phyloP scores from a whole-genome alignment of 2,888 invertebrate species.

The Apeira syringaria region DNA sequence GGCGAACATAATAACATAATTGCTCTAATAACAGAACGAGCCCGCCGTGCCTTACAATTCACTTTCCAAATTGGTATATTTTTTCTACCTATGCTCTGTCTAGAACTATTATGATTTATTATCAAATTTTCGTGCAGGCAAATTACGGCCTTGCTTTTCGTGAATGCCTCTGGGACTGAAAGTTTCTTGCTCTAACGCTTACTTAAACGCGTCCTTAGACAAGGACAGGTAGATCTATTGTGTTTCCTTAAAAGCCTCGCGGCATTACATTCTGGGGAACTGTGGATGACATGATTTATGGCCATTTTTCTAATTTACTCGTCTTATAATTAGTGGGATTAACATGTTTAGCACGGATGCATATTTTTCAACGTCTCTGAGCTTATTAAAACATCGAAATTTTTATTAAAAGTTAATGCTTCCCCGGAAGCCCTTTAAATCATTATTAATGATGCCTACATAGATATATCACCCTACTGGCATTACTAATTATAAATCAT shows the following conservation, averaged over 20 bases:
- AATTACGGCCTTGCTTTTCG: conserved; percentile 75
- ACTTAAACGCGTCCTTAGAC: conserved; percentile 43
- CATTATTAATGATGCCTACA: conserved; percentile 8
- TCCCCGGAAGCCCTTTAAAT: conserved; percentile 44
- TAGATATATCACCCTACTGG: not conserved
- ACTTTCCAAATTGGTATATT: conserved; percentile 83
- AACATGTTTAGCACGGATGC: conserved; percentile 63
- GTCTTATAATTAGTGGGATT: conserved; percentile 74
- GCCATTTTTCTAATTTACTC: conserved; percentile 72
- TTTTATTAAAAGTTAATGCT: conserved; percentile 50
- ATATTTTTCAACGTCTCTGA: conserved; percentile 62
- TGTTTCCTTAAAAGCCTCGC: conserved; percentile 68
- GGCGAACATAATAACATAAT: conserved; percentile 83
- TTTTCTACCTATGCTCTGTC: conserved; percentile 77
- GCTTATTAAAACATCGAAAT: conserved; percentile 53
- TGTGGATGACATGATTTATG: conserved; percentile 73
- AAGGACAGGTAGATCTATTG: conserved; percentile 62
- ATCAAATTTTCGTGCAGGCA: conserved; percentile 82
- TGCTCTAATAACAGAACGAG: conserved; percentile 79
- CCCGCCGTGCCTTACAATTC: conserved; percentile 77
- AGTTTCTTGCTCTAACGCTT: conserved; percentile 59
- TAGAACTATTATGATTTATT: conserved; percentile 83
- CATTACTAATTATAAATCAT: not conserved
- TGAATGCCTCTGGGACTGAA: conserved; percentile 40
- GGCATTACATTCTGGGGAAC: conserved; percentile 56